A percentile compares a stretch with the other conserved stretches of the same genome.
phyloP scores from a whole-genome alignment of 2,888 invertebrate genomes.

The Xestia sexstrigata region DNA sequence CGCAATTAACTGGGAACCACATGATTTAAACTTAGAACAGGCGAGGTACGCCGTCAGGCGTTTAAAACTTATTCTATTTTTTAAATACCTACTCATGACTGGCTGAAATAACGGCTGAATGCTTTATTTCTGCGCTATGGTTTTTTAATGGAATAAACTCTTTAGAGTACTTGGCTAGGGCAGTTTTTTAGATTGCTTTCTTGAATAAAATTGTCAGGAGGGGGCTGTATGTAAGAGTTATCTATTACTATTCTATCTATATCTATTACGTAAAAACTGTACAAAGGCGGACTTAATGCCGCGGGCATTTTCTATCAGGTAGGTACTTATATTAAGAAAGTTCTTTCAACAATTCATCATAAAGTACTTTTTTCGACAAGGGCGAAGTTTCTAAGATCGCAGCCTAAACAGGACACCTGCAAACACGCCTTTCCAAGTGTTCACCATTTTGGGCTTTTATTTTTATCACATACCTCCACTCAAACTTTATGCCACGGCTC shows the following conservation, averaged over 20 bases:
- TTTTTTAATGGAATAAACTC: neutral
- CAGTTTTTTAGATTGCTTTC: neutral
- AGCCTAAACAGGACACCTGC: neutral
- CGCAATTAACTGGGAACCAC: slow-evolving; percentile 58
- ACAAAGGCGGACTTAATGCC: too few relatives aligned
- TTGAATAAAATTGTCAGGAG: neutral
- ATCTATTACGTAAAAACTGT: too few relatives aligned
- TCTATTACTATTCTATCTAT: too few relatives aligned
- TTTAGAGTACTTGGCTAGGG: neutral
- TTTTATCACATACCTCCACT: neutral
- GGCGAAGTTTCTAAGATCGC: neutral
- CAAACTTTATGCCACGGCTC: slow-evolving; percentile 11
- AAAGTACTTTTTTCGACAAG: neutral
- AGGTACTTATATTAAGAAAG: neutral
- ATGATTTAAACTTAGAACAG: slow-evolving; percentile 55
- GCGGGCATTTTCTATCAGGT: too few relatives aligned
- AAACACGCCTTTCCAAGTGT: neutral
- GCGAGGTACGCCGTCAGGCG: neutral
- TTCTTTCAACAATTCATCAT: neutral
- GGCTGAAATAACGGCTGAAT: too few relatives aligned
- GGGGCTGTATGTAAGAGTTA: neutral
- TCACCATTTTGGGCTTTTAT: neutral
- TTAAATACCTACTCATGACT: neutral
- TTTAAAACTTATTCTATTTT: slow-evolving; percentile 18
- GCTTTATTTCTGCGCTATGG: neutral